These are phyloP conservation scores for Drosophila bifasciata DNA, from an alignment of 1,140 invertebrate species.

Conservation along the genomic window DNA sequence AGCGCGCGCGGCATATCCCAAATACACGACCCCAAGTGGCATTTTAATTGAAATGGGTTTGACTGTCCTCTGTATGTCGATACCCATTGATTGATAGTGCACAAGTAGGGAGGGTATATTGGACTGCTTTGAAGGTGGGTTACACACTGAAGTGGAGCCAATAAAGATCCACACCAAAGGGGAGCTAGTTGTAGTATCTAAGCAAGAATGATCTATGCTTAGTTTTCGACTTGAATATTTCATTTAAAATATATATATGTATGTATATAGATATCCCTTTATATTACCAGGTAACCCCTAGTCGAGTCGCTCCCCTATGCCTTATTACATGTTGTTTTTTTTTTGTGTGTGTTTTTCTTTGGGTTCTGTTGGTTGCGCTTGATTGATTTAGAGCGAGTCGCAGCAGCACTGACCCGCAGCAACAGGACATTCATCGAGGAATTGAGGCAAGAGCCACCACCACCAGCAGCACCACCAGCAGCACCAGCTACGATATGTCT, in stretches of 20 bases:
- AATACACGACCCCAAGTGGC: slow-evolving; percentile 47
- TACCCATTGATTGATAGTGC: no score
- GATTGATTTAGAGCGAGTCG: slow-evolving; percentile 73
- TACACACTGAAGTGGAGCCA: no score
- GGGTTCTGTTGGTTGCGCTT: slow-evolving; percentile 64
- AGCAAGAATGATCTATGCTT: no score
- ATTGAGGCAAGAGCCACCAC: slow-evolving; percentile 13
- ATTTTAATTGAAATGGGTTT: slow-evolving; percentile 80
- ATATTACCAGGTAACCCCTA: neutral
- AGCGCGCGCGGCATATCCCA: slow-evolving; percentile 39
- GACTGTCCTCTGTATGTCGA: neutral
- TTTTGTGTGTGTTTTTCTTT: slow-evolving; percentile 9
- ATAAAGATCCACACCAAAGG: no score
- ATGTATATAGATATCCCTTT: neutral
- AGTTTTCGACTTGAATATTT: neutral
- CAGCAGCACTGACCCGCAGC: slow-evolving; percentile 58
- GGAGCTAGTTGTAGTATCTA: no score
- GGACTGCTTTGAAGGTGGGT: no score
- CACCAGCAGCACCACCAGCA: slow-evolving; percentile 11
- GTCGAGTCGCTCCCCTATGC: neutral
- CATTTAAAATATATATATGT: no score
- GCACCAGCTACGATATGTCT: neutral
- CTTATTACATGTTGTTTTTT: neutral
- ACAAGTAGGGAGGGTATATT: slow-evolving; percentile 10
- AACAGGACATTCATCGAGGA: slow-evolving; percentile 44